Evolutionary conservation across 2,888 invertebrate species (phyloP), one percentile per base, ranked within the genome.

Genomic region (Amiota communis): DNA sequence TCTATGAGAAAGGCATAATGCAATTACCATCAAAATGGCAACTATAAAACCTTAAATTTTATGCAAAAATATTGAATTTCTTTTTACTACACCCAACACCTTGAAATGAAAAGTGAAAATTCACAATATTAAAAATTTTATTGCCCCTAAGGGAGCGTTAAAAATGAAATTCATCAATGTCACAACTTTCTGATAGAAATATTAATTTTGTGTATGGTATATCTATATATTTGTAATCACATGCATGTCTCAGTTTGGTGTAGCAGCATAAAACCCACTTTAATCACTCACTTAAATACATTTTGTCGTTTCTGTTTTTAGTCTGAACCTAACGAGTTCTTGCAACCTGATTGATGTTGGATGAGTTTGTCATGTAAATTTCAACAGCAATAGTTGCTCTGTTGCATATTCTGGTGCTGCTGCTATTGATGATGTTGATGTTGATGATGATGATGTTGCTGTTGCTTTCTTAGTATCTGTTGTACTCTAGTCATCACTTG

Each of bases 291-390:
- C 23, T 68, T 53, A 53, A 17, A 47, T 9, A 59, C 36, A 17
- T 65, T 48, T 36, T 36, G 4, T 36, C 6, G 36, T 36, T 36
- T 36, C 36, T 36, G n/a, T 36, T 36, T 36, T 36, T 36, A 36
- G 6, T 36, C 36, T 36, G 36, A 36, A 6, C 36, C 71, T 71
- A 71, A 71, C 72, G 74, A 77, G 76, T 76, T 82, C 79, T 63
- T 61, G 46, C 76, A 51, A 79, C 76, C 76, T 85, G 83, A 83
- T 83, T 83, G 83, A 83, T 83, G 83, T 85, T 83, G 86, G 84
- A 84, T 83, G 83, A 84, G 83, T 83, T 84, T 83, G 83, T 85
- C 86, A 83, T 83, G 83, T 86, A 83, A 83, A 85, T 80, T 84
- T 78, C 84, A 85, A 84, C 86, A 79, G 36, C 23, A 61, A 61